These are phyloP conservation scores for Muntiacus muntjak DNA, from an alignment of 2,113 vertebrate species.

Conservation along the genomic window DNA sequence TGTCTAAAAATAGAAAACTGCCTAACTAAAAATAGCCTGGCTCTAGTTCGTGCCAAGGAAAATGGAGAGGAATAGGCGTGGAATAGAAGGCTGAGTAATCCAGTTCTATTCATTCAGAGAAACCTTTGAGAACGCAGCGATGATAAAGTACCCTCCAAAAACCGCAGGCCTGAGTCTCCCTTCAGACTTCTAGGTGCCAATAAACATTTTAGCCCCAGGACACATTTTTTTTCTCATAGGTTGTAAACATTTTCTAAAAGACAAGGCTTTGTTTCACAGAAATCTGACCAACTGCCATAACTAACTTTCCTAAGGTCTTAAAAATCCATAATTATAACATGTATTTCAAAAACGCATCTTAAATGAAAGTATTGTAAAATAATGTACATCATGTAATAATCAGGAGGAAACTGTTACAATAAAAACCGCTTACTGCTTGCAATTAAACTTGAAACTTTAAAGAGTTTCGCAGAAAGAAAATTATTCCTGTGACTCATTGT, in stretches of 20 bases:
- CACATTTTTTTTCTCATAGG: conserved; percentile 81
- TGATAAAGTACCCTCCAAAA: conserved; percentile 87
- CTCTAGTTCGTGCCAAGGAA: conserved; percentile 90
- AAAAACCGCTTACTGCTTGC: conserved; percentile 52
- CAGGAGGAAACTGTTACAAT: conserved; percentile 69
- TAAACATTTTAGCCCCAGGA: conserved; percentile 90
- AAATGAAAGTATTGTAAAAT: conserved; percentile 75
- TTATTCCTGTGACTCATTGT: conserved; percentile 45
- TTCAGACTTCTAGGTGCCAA: conserved; percentile 89
- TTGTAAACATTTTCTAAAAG: conserved; percentile 85
- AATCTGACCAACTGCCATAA: conserved; percentile 77
- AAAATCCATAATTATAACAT: conserved; percentile 74
- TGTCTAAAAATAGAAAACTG: conserved; percentile 96
- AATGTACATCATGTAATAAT: conserved; percentile 64
- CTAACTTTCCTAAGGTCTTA: conserved; percentile 74
- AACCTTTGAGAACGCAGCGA: conserved; percentile 83
- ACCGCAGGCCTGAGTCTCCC: conserved; percentile 86
- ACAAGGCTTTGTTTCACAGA: conserved; percentile 84
- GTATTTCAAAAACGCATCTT: conserved; percentile 75
- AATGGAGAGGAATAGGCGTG: conserved; percentile 95
- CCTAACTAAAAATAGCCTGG: conserved; percentile 95
- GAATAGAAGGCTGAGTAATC: conserved; percentile 89
- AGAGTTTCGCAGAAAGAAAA: conserved; percentile 58
- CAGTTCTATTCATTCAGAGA: conserved; percentile 90
- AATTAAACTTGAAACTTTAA: conserved; percentile 64